Conservation (phyloP, 2,888 invertebrate genomes). For the Theretra japonica region DNA sequence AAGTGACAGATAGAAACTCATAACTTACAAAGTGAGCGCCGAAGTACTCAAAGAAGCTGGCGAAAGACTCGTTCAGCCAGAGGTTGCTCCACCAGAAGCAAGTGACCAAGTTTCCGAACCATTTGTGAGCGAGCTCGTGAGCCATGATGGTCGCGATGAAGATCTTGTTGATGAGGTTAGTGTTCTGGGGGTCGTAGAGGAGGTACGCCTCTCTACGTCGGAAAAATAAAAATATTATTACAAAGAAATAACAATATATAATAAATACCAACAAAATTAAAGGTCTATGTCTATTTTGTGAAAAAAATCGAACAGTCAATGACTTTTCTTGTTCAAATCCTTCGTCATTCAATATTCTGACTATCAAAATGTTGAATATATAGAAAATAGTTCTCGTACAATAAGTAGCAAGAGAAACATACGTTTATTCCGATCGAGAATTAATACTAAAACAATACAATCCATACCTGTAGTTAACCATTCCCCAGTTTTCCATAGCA, state of each 20-base stretch:
- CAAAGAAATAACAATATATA: too few relatives aligned
- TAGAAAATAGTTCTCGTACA: too few relatives aligned
- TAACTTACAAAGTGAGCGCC: slow-evolving; percentile 80
- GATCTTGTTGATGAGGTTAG: slow-evolving; percentile 76
- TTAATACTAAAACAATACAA: too few relatives aligned
- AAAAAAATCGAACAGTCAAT: too few relatives aligned
- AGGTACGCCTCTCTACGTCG: slow-evolving; percentile 74
- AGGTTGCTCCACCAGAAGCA: slow-evolving; percentile 91
- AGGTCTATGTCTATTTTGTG: too few relatives aligned
- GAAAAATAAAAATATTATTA: not conserved
- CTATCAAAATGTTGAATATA: too few relatives aligned
- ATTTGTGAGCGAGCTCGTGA: slow-evolving; percentile 93
- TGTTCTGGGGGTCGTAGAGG: slow-evolving; percentile 73
- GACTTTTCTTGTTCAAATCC: too few relatives aligned
- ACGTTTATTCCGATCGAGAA: too few relatives aligned
- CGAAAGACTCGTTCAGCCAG: slow-evolving; percentile 90
- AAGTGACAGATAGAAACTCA: not conserved
- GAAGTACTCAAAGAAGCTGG: slow-evolving; percentile 89
- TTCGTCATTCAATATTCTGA: too few relatives aligned
- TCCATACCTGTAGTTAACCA: slow-evolving; percentile 89
- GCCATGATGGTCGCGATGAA: slow-evolving; percentile 85
- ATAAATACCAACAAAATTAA: too few relatives aligned
- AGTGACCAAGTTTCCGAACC: slow-evolving; percentile 93
- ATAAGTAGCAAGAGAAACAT: too few relatives aligned
- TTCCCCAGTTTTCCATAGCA: slow-evolving; percentile 95